Evolutionary conservation across 2,888 invertebrate species (phyloP), one percentile per base, ranked within the genome.

Genomic region (Hypolimnas misippus): DNA sequence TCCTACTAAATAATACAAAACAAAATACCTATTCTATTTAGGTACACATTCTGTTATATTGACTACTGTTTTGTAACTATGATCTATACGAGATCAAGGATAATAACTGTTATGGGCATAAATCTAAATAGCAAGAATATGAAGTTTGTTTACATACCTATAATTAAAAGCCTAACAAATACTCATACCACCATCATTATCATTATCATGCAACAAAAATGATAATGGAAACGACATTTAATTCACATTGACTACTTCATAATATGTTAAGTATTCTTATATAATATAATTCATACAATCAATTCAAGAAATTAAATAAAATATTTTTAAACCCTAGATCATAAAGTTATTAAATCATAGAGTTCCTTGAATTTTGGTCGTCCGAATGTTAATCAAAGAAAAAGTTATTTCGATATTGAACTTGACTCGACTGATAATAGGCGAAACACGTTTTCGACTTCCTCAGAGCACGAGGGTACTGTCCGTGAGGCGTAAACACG

Each of bases 381-480:
- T 12, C 12, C 33, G 33, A 35, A 35, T 35, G 25, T 25, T 25
- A 40, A 40, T 17, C 35, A 17, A 7, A 42, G 17, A 8, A 42
- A 42, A 42, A 16, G 16, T 29, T 49, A 14, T 49, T 49, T 65
- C 66, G 68, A 72, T 72, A 73, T 71, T 74, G 71, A 75, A 75
- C 73, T 74, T 74, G 72, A 75, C 70, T 74, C 66, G 68, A 70
- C 72, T 74, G 74, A 72, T 74, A 73, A 73, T 71, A 73, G 70
- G 70, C 69, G 65, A 71, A 74, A 73, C 72, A 73, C 72, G 74
- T 75, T 73, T 72, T 71, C 60, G 63, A 72, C 70, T 73, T 75
- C 73, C 73, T 72, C 71, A 69, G 65, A 73, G 66, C 65, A 67
- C 52, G 67, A 67, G 70, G 70, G 72, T 70, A 73, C 73, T 70